Evolutionary conservation across 2,113 vertebrate species (phyloP).

Genomic region (Xenopus tropicalis): DNA sequence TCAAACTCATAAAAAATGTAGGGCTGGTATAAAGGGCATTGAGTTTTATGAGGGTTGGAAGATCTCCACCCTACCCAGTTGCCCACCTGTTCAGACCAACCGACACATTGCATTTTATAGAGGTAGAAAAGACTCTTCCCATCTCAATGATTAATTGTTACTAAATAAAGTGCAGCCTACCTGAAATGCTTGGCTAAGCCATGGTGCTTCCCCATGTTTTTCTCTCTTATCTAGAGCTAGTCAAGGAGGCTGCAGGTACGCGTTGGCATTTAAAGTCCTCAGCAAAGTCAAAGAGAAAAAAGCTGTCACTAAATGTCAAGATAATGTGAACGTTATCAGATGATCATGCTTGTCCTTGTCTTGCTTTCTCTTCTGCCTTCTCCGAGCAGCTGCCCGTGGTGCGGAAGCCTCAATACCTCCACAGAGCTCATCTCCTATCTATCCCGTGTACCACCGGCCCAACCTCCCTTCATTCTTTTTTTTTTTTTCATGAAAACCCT

Average conservation of each 20-base stretch:
- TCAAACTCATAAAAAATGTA: too few relatives aligned
- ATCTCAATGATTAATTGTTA: not conserved
- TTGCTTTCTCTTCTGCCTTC: not conserved
- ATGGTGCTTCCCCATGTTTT: conserved; percentile 22
- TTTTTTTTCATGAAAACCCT: not conserved
- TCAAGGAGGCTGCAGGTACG: not conserved
- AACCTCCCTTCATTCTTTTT: conserved; percentile 13
- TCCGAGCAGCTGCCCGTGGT: conserved; percentile 22
- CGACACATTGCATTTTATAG: too few relatives aligned
- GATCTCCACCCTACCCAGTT: too few relatives aligned
- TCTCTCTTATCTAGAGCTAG: not conserved
- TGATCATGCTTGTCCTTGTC: not conserved
- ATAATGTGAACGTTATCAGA: not conserved
- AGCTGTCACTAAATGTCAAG: not conserved
- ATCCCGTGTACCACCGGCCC: not conserved
- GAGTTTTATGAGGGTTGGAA: too few relatives aligned
- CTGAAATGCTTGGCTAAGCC: conserved; percentile 34
- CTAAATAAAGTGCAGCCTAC: conserved; percentile 4
- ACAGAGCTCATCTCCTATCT: conserved; percentile 15
- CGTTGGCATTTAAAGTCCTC: not conserved
- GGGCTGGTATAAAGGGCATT: too few relatives aligned
- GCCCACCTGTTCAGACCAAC: too few relatives aligned
- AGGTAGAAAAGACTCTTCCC: too few relatives aligned
- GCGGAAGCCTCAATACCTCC: not conserved
- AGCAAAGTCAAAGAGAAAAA: not conserved